Percentiles rank a stretch among this genome's conserved stretches.
These are phyloP conservation scores for Colletes gigas DNA, from an alignment of 1,140 invertebrate genomes.

Conservation along the genomic window DNA sequence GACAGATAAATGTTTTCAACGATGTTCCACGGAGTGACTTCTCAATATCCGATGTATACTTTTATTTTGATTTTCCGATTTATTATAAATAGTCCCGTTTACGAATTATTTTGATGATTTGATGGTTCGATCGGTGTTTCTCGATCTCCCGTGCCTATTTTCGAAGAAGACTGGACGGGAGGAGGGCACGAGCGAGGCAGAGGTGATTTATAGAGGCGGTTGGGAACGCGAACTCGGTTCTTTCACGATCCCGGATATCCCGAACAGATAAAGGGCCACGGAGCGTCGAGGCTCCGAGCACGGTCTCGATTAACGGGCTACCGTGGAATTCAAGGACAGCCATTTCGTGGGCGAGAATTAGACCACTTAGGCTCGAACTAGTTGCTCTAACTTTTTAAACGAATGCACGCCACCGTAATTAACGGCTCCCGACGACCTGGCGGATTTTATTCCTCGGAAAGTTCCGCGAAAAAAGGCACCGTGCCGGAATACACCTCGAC, in stretches of 20 bases:
- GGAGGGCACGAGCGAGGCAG: background rate
- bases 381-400: constrained; percentile 58
- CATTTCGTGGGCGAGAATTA: constrained; percentile 59
- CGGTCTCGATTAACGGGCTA: constrained; percentile 50
- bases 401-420: constrained; percentile 55
- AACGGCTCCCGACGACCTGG: constrained; percentile 42
- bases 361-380: constrained; percentile 57
- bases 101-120: no score
- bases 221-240: constrained; percentile 10
- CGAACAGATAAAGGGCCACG: constrained; percentile 56
- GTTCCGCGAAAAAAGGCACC: background rate
- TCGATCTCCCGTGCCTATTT: background rate
- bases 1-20: no score
- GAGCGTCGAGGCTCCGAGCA: constrained; percentile 11
- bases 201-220: constrained; percentile 14
- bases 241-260: constrained; percentile 45
- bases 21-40: no score
- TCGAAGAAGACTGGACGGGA: background rate
- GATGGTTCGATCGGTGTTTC: background rate
- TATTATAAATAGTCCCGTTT: no score
- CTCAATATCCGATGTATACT: no score
- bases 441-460: background rate
- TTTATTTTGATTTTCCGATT: no score
- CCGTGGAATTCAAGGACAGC: constrained; percentile 53
- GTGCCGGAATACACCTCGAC: no score